Evolutionary conservation across 2,113 vertebrate genomes (phyloP).

Genomic region (Zapornia atra): DNA sequence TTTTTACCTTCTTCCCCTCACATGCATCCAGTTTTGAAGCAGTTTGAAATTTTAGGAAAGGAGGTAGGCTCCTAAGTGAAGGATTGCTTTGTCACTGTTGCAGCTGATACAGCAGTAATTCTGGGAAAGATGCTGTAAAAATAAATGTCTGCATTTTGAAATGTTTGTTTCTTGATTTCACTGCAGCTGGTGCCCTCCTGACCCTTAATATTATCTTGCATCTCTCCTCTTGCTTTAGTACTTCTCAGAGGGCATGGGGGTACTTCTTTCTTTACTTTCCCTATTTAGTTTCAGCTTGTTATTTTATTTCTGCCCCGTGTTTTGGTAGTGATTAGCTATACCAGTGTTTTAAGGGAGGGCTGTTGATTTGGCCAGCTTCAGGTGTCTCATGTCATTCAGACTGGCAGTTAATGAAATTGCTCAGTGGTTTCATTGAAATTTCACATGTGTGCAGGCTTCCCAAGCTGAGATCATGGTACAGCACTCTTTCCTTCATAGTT

Average conservation of each 20-base stretch:
- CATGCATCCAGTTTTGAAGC: background rate
- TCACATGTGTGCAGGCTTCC: background rate
- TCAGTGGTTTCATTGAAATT: background rate
- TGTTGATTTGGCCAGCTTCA: background rate
- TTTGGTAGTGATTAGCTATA: background rate
- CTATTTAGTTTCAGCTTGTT: slow-evolving; percentile 50
- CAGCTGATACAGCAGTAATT: slow-evolving; percentile 57
- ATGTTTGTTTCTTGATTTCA: slow-evolving; percentile 64
- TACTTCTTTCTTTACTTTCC: slow-evolving; percentile 60
- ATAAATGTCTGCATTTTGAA: slow-evolving; percentile 68
- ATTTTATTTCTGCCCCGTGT: background rate
- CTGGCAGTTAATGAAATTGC: background rate
- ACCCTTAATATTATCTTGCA: slow-evolving; percentile 30
- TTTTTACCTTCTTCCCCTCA: background rate
- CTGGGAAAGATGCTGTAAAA: slow-evolving; percentile 58
- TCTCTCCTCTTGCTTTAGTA: slow-evolving; percentile 38
- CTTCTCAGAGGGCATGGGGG: background rate
- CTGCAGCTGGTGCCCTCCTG: slow-evolving; percentile 40
- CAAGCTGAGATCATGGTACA: background rate
- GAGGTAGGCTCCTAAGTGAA: background rate
- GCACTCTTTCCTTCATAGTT: background rate
- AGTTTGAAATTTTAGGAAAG: background rate
- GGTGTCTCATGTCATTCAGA: background rate
- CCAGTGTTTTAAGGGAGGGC: background rate
- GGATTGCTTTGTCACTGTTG: slow-evolving; percentile 37